Evolutionary conservation across 2,113 vertebrate species (phyloP).

Genomic region (Sus scrofa): T2T-Sscrofa CM000813.6:123580001-123580500

Average conservation of each 20-base stretch:
- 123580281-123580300: constrained; percentile 23
- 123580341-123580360: not conserved
- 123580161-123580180: not conserved
- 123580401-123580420: not conserved
- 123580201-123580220: not conserved
- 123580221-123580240: not conserved
- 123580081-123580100: not conserved
- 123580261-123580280: not conserved
- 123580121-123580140: not conserved
- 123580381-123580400: not conserved
- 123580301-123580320: not conserved
- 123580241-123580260: not conserved
- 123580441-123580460: not conserved
- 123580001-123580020: not conserved
- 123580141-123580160: not conserved
- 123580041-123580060: constrained; percentile 47
- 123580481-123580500: not conserved
- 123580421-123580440: not conserved
- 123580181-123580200: constrained; percentile 9
- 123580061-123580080: constrained; percentile 39
- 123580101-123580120: not conserved
- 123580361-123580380: too few relatives aligned
- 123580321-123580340: not conserved
- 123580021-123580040: constrained; percentile 39
- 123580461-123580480: not conserved